Evolutionary conservation across 2,113 vertebrate genomes (phyloP).

Genomic region (Tupaia tana): DNA sequence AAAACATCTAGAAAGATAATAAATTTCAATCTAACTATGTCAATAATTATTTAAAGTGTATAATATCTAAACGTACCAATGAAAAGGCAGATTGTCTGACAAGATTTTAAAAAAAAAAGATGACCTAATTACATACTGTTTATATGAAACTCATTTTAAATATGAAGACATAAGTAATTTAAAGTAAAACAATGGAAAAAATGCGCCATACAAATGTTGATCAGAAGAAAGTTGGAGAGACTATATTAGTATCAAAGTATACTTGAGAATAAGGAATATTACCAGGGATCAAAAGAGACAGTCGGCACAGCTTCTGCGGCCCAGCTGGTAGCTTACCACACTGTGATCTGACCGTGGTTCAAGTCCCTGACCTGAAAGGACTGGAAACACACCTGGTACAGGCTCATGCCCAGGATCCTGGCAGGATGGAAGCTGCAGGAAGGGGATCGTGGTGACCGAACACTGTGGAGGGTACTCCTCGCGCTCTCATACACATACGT

Average conservation of each 20-base stretch:
- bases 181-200: not conserved
- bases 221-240: not conserved
- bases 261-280: not conserved
- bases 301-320: no score
- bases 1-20: not conserved
- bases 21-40: not conserved
- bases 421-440: no score
- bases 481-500: no score
- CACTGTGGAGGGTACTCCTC: no score
- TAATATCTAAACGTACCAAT: not conserved
- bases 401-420: no score
- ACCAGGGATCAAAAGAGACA: no score
- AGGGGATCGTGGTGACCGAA: no score
- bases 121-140: not conserved
- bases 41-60: not conserved
- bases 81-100: not conserved
- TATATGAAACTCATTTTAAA: not conserved
- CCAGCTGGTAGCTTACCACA: no score
- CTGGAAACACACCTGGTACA: no score
- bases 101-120: not conserved
- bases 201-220: not conserved
- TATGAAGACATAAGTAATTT: not conserved
- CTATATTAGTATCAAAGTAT: not conserved
- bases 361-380: no score
- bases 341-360: no score